Evolutionary conservation across 2,113 vertebrate genomes (phyloP), one percentile per base, ranked within the genome.

Genomic region (Andinoacara biseriatus): DNA sequence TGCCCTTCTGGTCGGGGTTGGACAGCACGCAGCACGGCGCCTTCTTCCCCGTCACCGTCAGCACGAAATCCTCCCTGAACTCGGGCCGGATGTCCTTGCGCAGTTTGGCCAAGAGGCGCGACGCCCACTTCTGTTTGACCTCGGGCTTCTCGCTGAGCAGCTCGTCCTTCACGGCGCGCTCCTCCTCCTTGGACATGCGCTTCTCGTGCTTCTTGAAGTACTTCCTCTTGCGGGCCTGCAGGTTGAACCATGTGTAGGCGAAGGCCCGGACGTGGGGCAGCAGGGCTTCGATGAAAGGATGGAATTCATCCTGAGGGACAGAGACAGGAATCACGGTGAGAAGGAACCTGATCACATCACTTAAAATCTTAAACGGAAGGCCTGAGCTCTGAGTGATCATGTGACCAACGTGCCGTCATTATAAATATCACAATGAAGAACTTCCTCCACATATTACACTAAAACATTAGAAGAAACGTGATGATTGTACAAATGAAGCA

Each of bases 151-250:
- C 98, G 78, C 97, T 94, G 81, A 99, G 97, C 93, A 99, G 96
- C 94, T 99, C 98, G 84, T 99, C 98, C 96, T 99, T 99, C 89
- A 99, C 98, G 4, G 97, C 98, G 85, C 98, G 97, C 95, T 99
- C 98, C 95, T 99, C 98, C 94, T 99, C 98, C 96, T 99, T 99
- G 90, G 98, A 99, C 98, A 99, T 99, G 87, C 98, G 97, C 94
- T 99, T 99, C 95, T 99, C 98, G 80, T 99, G 98, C 95, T 99
- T 99, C 95, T 99, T 99, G 96, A 99, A 99, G 96, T 99, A 99
- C 96, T 99, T 99, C 95, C 98, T 95, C 94, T 99, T 99, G 93
- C 98, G 96, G 92, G 98, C 98, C 97, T 99, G 98, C 93, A 99
- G 95, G 97, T 99, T 99, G 96, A 99, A 99, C 98, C 98, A 99